Percentiles rank a stretch among this genome's conserved stretches.
Evolutionary conservation across 2,113 vertebrate genomes (phyloP).

Genomic region (Pluvianellus socialis): DNA sequence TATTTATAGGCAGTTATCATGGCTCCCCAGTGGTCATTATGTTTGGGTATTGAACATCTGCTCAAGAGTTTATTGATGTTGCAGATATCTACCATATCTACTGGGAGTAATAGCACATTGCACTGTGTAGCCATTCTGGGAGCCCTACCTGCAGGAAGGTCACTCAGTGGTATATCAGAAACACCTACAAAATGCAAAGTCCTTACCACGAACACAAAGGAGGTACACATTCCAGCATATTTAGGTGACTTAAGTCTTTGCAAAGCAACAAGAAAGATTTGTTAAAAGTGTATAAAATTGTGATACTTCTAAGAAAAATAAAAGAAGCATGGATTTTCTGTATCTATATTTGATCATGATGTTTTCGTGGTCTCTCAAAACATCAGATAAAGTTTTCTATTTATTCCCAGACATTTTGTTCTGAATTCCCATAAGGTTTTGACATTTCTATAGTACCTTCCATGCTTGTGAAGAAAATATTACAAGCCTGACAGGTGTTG

Average conservation of each 20-base stretch:
- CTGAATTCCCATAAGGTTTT: constrained; percentile 36
- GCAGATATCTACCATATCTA: neutral
- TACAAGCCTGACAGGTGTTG: constrained; percentile 64
- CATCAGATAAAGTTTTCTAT: constrained; percentile 21
- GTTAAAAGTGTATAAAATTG: neutral
- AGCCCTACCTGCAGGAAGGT: constrained; percentile 42
- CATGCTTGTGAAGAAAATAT: constrained; percentile 55
- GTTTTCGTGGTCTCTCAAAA: constrained; percentile 2
- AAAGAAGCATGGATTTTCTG: neutral
- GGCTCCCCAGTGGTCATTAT: constrained; percentile 45
- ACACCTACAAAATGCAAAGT: neutral
- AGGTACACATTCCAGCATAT: neutral
- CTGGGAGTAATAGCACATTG: constrained; percentile 21
- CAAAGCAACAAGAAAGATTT: neutral
- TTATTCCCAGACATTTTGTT: constrained; percentile 55
- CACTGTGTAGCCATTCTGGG: neutral
- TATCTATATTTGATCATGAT: neutral
- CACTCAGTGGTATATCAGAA: neutral
- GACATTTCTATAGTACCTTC: constrained; percentile 64
- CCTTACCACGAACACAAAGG: neutral
- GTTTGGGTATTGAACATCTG: constrained; percentile 70
- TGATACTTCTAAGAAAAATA: neutral
- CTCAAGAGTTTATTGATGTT: constrained; percentile 49
- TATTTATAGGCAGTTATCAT: constrained; percentile 47
- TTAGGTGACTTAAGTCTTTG: neutral